phyloP scores from a whole-genome alignment of 2,113 vertebrate species.

The Urocitellus parryii region DNA sequence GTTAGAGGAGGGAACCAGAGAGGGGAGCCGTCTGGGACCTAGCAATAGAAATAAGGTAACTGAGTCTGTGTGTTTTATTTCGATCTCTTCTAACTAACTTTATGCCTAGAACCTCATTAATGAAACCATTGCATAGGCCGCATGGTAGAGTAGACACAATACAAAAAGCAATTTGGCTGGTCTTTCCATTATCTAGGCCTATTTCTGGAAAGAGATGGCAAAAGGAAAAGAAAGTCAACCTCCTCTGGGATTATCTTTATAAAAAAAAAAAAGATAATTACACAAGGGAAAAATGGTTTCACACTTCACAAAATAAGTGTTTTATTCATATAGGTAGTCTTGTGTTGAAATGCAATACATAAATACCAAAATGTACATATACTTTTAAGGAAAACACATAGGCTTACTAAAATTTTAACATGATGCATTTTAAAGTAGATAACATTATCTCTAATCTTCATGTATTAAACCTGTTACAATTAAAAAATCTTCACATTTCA shows the following conservation, averaged over 20 bases:
- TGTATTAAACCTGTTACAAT: background rate
- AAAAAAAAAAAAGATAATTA: background rate
- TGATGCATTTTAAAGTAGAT: background rate
- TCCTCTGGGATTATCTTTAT: background rate
- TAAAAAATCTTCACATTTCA: conserved; percentile 17
- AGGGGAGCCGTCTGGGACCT: too few species aligned
- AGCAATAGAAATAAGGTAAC: too few species aligned
- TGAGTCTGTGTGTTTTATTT: too few species aligned
- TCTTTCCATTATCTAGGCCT: background rate
- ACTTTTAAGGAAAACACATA: background rate
- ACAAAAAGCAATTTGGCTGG: background rate
- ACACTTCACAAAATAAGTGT: background rate
- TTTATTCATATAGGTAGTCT: background rate
- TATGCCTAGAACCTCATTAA: too few species aligned
- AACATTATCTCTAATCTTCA: conserved; percentile 1
- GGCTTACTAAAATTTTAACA: conserved; percentile 11
- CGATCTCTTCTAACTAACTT: too few species aligned
- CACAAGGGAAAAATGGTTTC: conserved; percentile 7
- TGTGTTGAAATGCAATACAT: background rate
- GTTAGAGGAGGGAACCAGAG: too few species aligned
- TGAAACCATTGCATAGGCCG: too few species aligned
- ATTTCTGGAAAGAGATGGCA: background rate
- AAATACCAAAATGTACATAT: background rate
- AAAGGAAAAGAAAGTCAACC: background rate
- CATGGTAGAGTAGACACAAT: too few species aligned